These are phyloP conservation scores for Luscinia luscinia DNA, from an alignment of 2,797 vertebrate genomes.

Conservation along the genomic window DNA sequence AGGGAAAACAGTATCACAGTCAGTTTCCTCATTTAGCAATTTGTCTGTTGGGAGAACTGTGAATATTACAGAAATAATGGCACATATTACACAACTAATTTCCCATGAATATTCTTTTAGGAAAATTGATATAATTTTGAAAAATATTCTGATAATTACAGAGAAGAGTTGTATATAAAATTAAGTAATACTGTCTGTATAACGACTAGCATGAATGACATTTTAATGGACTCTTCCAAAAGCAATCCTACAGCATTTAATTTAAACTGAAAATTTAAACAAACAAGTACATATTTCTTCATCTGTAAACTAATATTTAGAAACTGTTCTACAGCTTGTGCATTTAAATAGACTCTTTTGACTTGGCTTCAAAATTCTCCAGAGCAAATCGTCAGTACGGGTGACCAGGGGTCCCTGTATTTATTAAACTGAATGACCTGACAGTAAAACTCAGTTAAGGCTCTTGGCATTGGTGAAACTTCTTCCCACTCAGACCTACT, in stretches of 20 bases:
- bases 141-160: conserved; percentile 25
- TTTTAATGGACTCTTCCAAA: conserved; percentile 15
- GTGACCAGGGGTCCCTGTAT: conserved; percentile 91
- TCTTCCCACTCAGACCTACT: conserved; percentile 94
- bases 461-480: conserved; percentile 92
- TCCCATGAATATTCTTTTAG: not conserved
- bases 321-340: conserved; percentile 31
- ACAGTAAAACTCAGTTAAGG: conserved; percentile 97
- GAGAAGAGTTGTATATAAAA: conserved; percentile 26
- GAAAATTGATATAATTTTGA: not conserved
- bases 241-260: not conserved
- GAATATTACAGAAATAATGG: conserved; percentile 25
- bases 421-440: conserved; percentile 93
- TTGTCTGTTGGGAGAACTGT: not conserved
- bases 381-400: conserved; percentile 56
- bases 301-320: conserved; percentile 25
- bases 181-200: not conserved
- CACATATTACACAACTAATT: conserved; percentile 13
- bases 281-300: not conserved
- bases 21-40: not conserved
- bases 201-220: not conserved
- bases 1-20: conserved; percentile 46
- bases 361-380: conserved; percentile 54
- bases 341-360: conserved; percentile 20
- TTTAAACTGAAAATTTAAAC: conserved; percentile 17